A percentile compares a stretch with the other conserved stretches of the same genome.
Evolutionary conservation across 2,113 vertebrate genomes (phyloP).

Genomic region (Carettochelys insculpta): DNA sequence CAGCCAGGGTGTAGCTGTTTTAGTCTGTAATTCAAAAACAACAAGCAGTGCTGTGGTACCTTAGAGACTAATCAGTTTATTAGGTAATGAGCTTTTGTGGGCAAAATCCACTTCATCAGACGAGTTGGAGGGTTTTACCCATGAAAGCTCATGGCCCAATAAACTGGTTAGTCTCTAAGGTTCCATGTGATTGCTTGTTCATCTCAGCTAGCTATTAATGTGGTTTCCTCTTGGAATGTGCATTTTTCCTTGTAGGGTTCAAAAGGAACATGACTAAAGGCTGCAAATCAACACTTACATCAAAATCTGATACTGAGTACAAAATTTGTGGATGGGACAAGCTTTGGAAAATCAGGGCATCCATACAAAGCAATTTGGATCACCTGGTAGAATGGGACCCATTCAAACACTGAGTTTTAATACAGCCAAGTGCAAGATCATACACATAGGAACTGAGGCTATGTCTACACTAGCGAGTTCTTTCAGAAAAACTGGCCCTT

Average conservation of each 20-base stretch:
- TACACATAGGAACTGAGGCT: background rate
- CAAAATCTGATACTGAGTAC: background rate
- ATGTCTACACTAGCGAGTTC: no score
- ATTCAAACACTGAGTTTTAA: background rate
- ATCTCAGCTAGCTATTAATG: background rate
- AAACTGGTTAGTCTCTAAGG: no score
- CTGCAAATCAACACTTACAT: background rate
- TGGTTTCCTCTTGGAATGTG: background rate
- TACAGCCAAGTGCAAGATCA: background rate
- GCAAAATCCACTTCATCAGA: no score
- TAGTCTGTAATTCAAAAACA: no score
- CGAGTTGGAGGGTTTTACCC: no score
- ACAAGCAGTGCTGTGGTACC: no score
- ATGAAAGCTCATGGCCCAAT: no score
- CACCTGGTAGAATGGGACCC: background rate
- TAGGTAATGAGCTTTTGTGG: no score
- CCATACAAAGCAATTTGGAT: background rate
- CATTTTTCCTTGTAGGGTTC: background rate
- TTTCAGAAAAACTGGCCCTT: no score
- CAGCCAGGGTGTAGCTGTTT: no score
- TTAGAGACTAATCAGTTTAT: no score
- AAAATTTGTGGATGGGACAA: background rate
- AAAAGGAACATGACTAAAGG: background rate
- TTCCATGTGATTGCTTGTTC: no score
- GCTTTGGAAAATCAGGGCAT: background rate